These are phyloP conservation scores for Ianthella basta DNA, from an alignment of 37 sponge, comb jelly and placozoan species.

Conservation along the genomic window DNA sequence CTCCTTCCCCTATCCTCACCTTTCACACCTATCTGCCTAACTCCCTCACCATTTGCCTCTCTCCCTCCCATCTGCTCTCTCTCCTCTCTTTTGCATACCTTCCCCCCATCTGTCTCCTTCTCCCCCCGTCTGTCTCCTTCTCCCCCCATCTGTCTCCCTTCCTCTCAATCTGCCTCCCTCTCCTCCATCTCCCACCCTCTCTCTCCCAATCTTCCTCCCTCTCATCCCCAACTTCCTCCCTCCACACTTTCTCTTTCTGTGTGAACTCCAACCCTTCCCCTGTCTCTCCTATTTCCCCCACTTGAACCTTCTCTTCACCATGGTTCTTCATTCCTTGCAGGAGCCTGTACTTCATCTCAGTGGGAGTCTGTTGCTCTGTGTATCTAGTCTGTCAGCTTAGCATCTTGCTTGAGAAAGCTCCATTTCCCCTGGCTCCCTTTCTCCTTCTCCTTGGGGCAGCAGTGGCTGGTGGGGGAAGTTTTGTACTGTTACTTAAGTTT, in stretches of 20 bases:
- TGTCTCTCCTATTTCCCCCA: not conserved
- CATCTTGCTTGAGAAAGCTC: not conserved
- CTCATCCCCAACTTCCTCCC: not conserved
- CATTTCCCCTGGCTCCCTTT: not conserved
- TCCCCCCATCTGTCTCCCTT: too few relatives aligned
- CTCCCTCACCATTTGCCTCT: too few relatives aligned
- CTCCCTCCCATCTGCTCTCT: too few relatives aligned
- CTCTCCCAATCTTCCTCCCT: not conserved
- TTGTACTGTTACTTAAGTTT: not conserved
- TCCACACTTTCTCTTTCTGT: not conserved
- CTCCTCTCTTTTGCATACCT: too few relatives aligned
- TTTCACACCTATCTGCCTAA: too few relatives aligned
- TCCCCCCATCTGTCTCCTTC: too few relatives aligned
- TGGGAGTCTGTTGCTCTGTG: conserved; percentile 31
- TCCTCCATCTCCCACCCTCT: too few relatives aligned
- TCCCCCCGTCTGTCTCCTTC: too few relatives aligned
- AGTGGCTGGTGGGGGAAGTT: conserved; percentile 47
- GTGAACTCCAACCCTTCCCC: not conserved
- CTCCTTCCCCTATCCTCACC: not conserved
- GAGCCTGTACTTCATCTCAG: conserved; percentile 31
- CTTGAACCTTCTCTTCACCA: not conserved
- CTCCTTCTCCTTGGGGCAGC: conserved; percentile 32
- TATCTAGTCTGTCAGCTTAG: conserved; percentile 44
- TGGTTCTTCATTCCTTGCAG: conserved; percentile 23
- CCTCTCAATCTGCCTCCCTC: too few relatives aligned